These are phyloP conservation scores for Listronotus oregonensis DNA, from an alignment of 1,140 invertebrate genomes.

Conservation along the genomic window DNA sequence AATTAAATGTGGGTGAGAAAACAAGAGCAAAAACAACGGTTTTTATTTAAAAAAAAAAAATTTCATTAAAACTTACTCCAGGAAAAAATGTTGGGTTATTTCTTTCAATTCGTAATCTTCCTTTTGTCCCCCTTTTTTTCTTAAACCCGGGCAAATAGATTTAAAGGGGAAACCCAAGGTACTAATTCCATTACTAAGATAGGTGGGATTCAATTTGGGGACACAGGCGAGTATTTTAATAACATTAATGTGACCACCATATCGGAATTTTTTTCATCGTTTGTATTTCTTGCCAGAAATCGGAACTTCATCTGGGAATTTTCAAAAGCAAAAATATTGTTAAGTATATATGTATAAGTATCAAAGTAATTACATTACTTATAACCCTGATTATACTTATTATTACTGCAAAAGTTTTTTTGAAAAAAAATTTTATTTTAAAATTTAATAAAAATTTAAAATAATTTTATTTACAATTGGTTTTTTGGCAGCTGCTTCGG, in stretches of 20 bases:
- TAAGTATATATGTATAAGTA: too few relatives aligned
- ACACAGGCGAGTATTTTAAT: constrained; percentile 80
- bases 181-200: constrained; percentile 82
- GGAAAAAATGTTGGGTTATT: constrained; percentile 40
- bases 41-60: too few relatives aligned
- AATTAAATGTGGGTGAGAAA: too few relatives aligned
- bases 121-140: constrained; percentile 46
- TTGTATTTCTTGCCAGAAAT: constrained; percentile 76
- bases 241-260: constrained; percentile 71
- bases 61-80: constrained; percentile 47
- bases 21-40: too few relatives aligned
- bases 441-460: too few relatives aligned
- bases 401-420: too few relatives aligned
- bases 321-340: constrained; percentile 50
- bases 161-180: constrained; percentile 78
- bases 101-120: neutral
- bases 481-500: constrained; percentile 73
- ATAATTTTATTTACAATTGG: constrained; percentile 64
- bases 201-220: constrained; percentile 68
- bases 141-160: constrained; percentile 47
- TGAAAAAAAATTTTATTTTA: too few relatives aligned
- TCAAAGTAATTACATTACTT: too few relatives aligned
- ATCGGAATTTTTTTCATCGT: constrained; percentile 75
- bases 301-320: constrained; percentile 64
- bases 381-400: too few relatives aligned